These are phyloP conservation scores for Cerastis leucographa DNA, from an alignment of 2,888 invertebrate genomes.

Conservation along the genomic window DNA sequence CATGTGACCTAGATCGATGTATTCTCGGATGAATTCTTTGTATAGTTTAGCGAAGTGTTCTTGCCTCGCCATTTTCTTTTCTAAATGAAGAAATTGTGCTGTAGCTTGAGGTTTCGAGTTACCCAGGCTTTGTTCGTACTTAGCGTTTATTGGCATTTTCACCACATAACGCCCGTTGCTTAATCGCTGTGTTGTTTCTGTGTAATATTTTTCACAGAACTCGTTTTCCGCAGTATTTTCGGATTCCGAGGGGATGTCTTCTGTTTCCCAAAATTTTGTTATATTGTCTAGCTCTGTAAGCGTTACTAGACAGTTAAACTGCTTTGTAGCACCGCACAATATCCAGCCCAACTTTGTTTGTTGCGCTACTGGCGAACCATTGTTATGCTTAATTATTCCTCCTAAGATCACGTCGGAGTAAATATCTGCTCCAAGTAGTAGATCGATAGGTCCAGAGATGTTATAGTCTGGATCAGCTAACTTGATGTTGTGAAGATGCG, in stretches of 20 bases:
- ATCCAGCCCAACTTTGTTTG: background rate
- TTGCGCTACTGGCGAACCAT: background rate
- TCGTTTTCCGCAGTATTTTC: background rate
- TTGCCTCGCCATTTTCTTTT: background rate
- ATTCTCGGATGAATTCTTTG: background rate
- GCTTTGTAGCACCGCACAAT: background rate
- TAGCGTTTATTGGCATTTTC: background rate
- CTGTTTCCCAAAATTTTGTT: background rate
- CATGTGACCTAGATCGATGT: background rate
- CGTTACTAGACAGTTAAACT: background rate
- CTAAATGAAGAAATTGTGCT: background rate
- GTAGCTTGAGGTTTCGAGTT: background rate
- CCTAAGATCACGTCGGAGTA: background rate
- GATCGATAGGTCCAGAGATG: conserved; percentile 6
- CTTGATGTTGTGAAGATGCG: background rate
- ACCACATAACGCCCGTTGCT: background rate
- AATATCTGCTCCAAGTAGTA: conserved; percentile 15
- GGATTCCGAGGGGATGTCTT: background rate
- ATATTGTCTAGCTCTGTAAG: background rate
- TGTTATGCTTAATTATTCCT: background rate
- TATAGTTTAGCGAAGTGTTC: background rate
- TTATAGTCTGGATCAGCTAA: conserved; percentile 1
- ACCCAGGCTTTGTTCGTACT: background rate
- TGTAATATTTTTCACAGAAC: background rate
- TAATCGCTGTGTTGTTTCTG: background rate